A percentile compares a stretch with the other conserved stretches of the same genome.
Conservation (phyloP, 2,113 vertebrate species). For the Toxotes jaculatrix region DNA sequence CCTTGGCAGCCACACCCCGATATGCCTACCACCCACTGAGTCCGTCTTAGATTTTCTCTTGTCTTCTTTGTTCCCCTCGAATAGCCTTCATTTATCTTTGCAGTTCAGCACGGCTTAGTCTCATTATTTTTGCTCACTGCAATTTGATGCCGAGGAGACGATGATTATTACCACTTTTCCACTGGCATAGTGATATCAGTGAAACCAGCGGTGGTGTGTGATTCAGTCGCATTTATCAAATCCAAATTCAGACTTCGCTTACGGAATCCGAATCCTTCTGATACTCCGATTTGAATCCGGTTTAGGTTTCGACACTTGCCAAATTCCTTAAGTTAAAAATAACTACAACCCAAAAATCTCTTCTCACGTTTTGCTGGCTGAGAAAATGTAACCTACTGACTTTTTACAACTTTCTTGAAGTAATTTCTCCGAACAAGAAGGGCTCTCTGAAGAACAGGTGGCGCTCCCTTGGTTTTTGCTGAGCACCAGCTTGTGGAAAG, state of each 20-base stretch:
- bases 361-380: too few species aligned
- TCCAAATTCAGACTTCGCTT: neutral
- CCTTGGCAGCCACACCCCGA: conserved; percentile 31
- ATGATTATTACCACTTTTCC: neutral
- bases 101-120: conserved; percentile 20
- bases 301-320: neutral
- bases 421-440: too few species aligned
- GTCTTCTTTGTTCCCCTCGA: conserved; percentile 11
- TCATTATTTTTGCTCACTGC: conserved; percentile 39
- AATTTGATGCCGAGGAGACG: conserved; percentile 22
- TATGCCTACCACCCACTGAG: conserved; percentile 40
- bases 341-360: neutral
- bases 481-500: too few species aligned
- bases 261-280: neutral
- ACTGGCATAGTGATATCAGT: neutral
- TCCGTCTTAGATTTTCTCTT: conserved; percentile 29
- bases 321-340: neutral
- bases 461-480: too few species aligned
- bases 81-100: conserved; percentile 25
- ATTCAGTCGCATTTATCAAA: neutral
- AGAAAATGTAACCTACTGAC: too few species aligned
- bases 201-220: neutral
- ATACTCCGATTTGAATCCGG: neutral
- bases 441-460: too few species aligned
- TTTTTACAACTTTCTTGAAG: too few species aligned